These are phyloP conservation scores for Caenorhabditis sp. DNA, from an alignment of 2,888 invertebrate genomes.

Conservation along the genomic window DNA sequence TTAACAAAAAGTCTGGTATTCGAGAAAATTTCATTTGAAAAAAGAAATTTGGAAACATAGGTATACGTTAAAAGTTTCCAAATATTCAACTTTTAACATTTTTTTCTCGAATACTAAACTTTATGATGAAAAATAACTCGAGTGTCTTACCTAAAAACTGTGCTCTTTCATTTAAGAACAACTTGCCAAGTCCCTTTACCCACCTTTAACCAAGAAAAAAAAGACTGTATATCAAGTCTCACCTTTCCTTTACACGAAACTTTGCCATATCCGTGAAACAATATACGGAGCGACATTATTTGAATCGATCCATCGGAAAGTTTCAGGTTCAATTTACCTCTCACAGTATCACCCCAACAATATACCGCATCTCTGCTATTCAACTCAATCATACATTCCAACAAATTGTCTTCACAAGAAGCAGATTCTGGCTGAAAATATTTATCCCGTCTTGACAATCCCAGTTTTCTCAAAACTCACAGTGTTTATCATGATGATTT, in stretches of 20 bases:
- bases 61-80: too few relatives aligned
- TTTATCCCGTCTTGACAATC: neutral
- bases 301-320: constrained; percentile 35
- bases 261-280: constrained; percentile 43
- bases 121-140: too few relatives aligned
- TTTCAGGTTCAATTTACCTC: constrained; percentile 38
- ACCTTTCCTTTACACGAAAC: constrained; percentile 39
- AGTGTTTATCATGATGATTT: constrained; percentile 13
- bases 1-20: too few relatives aligned
- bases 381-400: constrained; percentile 41
- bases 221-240: neutral
- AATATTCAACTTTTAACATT: too few relatives aligned
- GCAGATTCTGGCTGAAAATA: constrained; percentile 12
- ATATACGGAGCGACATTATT: constrained; percentile 39
- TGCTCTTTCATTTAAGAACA: too few relatives aligned
- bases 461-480: constrained; percentile 8
- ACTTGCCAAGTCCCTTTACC: too few relatives aligned
- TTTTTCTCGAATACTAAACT: too few relatives aligned
- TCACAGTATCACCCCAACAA: constrained; percentile 39
- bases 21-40: too few relatives aligned
- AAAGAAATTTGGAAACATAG: too few relatives aligned
- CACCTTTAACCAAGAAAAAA: neutral
- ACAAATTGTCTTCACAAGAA: constrained; percentile 37
- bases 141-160: too few relatives aligned
- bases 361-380: constrained; percentile 34